Conservation (phyloP, 2,888 invertebrate genomes). For the Nasonovia ribisnigri region DNA sequence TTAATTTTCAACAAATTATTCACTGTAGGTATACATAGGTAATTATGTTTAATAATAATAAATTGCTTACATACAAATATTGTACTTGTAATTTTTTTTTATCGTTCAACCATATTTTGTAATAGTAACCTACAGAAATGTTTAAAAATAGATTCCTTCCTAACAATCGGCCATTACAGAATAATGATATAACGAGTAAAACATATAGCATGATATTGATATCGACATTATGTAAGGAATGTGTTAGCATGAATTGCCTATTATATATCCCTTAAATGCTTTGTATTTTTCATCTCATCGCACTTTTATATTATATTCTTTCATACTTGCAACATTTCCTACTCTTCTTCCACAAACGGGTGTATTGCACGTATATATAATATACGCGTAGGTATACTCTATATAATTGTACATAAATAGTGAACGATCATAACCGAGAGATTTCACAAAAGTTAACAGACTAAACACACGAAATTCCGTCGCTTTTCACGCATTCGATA, state of each 20-base stretch:
- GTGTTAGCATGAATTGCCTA: neutral
- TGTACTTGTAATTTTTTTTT: neutral
- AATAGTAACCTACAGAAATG: neutral
- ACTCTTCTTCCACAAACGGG: neutral
- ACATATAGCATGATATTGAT: neutral
- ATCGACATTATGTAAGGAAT: neutral
- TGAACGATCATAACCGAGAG: conserved; percentile 3
- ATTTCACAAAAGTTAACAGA: conserved; percentile 31
- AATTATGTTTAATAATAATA: neutral
- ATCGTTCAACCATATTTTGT: neutral
- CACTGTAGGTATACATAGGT: neutral
- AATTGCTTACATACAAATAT: neutral
- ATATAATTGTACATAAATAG: neutral
- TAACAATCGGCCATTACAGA: neutral
- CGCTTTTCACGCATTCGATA: neutral
- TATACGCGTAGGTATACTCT: neutral
- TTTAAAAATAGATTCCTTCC: neutral
- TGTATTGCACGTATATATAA: neutral
- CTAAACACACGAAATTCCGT: conserved; percentile 22
- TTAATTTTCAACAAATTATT: neutral
- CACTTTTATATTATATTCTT: conserved; percentile 4
- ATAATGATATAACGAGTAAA: neutral
- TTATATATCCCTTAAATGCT: conserved; percentile 28
- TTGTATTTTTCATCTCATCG: conserved; percentile 32
- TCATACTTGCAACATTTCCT: neutral